Conservation (phyloP, 2,113 vertebrate genomes). For the Porphyrio hochstetteri region DNA sequence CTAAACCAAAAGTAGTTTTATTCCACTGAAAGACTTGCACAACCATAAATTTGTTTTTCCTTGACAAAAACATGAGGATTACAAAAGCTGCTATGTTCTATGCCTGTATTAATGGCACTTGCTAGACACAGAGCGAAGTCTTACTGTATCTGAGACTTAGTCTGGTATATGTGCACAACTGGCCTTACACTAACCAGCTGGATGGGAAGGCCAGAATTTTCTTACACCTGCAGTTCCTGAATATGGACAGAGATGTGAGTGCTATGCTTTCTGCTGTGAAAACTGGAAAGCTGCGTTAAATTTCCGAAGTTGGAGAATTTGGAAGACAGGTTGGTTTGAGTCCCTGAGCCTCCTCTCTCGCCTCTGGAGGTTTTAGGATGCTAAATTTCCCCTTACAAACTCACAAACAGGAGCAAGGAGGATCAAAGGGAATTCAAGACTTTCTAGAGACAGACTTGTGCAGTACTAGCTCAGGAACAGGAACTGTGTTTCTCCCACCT, state of each 20-base stretch:
- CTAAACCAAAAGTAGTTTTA: background rate
- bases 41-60: background rate
- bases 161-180: rapidly evolving
- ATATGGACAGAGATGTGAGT: background rate
- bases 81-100: background rate
- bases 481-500: background rate
- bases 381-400: background rate
- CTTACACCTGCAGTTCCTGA: background rate
- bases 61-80: background rate
- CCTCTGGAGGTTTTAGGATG: background rate
- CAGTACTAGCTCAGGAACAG: background rate
- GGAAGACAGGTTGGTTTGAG: background rate
- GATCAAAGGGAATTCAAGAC: background rate
- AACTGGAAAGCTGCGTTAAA: background rate
- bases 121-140: background rate
- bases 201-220: background rate
- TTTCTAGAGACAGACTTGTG: background rate
- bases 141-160: background rate
- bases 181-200: background rate
- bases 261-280: background rate
- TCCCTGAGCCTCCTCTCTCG: background rate
- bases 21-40: background rate
- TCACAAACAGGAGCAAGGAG: background rate
- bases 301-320: background rate
- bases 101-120: background rate